A percentile compares a stretch with the other conserved stretches of the same genome.
phyloP scores from a whole-genome alignment of 1,140 invertebrate genomes.

The Lutraria rhynchaena region DNA sequence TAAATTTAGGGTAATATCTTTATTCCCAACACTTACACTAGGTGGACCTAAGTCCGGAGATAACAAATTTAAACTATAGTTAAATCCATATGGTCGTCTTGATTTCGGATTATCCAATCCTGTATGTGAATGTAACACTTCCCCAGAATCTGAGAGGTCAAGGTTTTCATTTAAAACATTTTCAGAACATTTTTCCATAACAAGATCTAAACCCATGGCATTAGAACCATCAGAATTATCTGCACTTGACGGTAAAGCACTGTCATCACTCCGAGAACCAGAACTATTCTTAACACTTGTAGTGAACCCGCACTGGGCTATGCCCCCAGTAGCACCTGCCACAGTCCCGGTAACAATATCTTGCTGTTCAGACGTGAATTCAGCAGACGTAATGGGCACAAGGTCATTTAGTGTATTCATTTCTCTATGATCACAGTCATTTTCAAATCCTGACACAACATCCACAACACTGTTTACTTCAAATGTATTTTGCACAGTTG shows the following conservation, averaged over 20 bases:
- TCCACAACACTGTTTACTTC: conserved; percentile 25
- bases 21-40: not conserved
- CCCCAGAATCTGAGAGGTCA: conserved; percentile 20
- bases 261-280: conserved; percentile 53
- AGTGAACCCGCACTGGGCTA: conserved; percentile 21
- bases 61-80: conserved; percentile 41
- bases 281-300: conserved; percentile 29
- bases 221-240: conserved; percentile 63
- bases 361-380: not conserved
- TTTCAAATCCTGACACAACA: conserved; percentile 51
- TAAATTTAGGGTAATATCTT: conserved; percentile 19
- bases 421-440: conserved; percentile 42
- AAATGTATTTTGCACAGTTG: conserved; percentile 56
- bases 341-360: conserved; percentile 23
- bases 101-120: conserved; percentile 26
- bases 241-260: conserved; percentile 58
- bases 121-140: conserved; percentile 14
- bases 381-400: conserved; percentile 6
- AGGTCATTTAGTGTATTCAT: conserved; percentile 6
- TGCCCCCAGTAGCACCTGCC: not conserved
- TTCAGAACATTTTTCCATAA: conserved; percentile 25
- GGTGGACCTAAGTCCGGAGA: not conserved
- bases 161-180: conserved; percentile 24
- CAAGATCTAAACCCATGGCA: conserved; percentile 30
- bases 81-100: conserved; percentile 23